These are phyloP conservation scores for Drosophila mettleri DNA, from an alignment of 2,888 invertebrate species.

Conservation along the genomic window DNA sequence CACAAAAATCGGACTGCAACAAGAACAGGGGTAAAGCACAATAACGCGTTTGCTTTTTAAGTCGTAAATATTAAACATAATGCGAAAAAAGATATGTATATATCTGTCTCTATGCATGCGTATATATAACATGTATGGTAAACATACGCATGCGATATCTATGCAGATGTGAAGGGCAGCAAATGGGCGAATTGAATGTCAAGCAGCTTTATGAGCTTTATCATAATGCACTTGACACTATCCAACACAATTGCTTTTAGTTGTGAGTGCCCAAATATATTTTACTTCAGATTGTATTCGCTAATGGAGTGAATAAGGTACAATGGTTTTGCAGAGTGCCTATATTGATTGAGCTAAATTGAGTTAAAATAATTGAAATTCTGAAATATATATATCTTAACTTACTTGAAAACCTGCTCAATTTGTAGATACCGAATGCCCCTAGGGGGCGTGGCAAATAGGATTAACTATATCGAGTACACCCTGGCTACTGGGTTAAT, in stretches of 20 bases:
- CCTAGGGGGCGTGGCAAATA: too few species aligned
- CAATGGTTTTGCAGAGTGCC: too few species aligned
- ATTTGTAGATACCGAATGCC: too few species aligned
- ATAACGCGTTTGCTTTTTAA: constrained; percentile 49
- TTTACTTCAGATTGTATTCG: background rate
- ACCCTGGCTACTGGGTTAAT: too few species aligned
- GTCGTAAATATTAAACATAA: constrained; percentile 53
- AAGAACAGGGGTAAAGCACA: constrained; percentile 33
- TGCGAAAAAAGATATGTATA: constrained; percentile 14
- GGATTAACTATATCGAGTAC: too few species aligned
- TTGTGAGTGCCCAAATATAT: background rate
- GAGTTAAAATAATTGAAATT: too few species aligned
- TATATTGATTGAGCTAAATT: too few species aligned
- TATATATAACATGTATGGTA: background rate
- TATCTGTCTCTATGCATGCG: constrained; percentile 6
- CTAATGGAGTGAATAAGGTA: background rate
- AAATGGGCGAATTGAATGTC: constrained; percentile 42
- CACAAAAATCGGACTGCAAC: constrained; percentile 55
- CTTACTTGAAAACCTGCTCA: too few species aligned
- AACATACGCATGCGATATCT: constrained; percentile 1
- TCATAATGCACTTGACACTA: constrained; percentile 29
- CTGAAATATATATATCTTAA: too few species aligned
- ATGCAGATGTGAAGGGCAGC: constrained; percentile 6
- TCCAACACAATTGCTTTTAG: background rate
- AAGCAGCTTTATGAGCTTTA: constrained; percentile 40